Base-by-base conservation (phyloP, 1,140 invertebrate species). In the Magallana gigas region DNA sequence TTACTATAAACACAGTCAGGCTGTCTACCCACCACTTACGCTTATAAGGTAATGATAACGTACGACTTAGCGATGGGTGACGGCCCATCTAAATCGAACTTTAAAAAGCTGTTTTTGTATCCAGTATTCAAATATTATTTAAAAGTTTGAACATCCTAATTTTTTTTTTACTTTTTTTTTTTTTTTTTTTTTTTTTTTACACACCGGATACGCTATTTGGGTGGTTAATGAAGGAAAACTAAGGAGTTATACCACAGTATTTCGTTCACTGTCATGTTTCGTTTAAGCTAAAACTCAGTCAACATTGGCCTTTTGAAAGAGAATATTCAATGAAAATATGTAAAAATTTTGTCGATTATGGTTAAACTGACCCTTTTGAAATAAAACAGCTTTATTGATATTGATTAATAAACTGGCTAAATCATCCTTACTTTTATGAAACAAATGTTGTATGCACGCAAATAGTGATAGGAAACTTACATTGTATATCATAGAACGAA, bases 141-240 rank as follows among this genome's bases (percentile, higher is more conserved):
- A 23, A 48, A 76, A 12, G 68, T 76, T 29, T 76, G 23, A 71
- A 71, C 64, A 36, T 18, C 36, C 36, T 23, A 23, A 23, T 23
- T 23, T 23, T 23, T 23, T 23, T 23, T 23, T 23, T 23, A 1
- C 1, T 23, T 23, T 23, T 23, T 23, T 23, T 23, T 23, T 23
- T 23, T 23, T 23, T 23, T 23, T 48, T 48, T 4, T 16, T 14
- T 64, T 64, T 64, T 18, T 64, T 64, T 36, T 29, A 3, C 48
- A 29, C 12, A 76, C 23, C 23, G 36, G 68, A 29, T 23, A 76
- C 68, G 23, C 23, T 76, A 12, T 76, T 76, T 76, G 68, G 14
- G 23, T 76, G 23, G 68, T 76, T 76, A 29, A 29, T 76, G 68
- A 76, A 76, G 68, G 64, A 71, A 71, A 71, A 71, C 64, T 71